A percentile compares a stretch with the other conserved stretches of the same genome.
Evolutionary conservation across 1,140 invertebrate species (phyloP).

Genomic region (Orius insidiosus): DNA sequence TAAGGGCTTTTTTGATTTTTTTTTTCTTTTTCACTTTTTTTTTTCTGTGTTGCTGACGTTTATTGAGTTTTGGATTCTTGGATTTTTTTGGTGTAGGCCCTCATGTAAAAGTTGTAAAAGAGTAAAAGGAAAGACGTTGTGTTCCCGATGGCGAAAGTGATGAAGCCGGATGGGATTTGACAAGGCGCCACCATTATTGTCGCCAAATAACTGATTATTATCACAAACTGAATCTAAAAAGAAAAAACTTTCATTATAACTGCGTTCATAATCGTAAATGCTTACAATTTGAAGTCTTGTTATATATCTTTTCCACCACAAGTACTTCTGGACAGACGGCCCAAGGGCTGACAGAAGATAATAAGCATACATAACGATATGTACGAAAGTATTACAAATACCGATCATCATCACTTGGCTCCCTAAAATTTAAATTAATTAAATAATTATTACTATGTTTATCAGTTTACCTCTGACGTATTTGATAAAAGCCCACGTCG

Average conservation of each 20-base stretch:
- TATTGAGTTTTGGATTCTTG: neutral
- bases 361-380: constrained; percentile 30
- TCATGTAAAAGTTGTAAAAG: constrained; percentile 36
- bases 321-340: constrained; percentile 22
- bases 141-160: constrained; percentile 16
- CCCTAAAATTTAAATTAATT: constrained; percentile 26
- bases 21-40: too few species aligned
- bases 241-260: too few species aligned
- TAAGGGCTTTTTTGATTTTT: too few species aligned
- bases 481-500: constrained; percentile 33
- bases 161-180: constrained; percentile 21
- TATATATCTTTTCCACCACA: constrained; percentile 27
- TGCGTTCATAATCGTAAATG: too few species aligned
- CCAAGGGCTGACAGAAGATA: constrained; percentile 24
- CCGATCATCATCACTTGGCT: constrained; percentile 24
- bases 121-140: constrained; percentile 36
- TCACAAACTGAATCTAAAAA: constrained; percentile 34
- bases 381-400: constrained; percentile 34
- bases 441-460: neutral
- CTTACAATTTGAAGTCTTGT: constrained; percentile 25
- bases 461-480: constrained; percentile 26
- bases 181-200: constrained; percentile 34
- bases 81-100: constrained; percentile 31
- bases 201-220: constrained; percentile 33
- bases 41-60: too few species aligned